These are phyloP conservation scores for Daboia siamensis DNA, from an alignment of 2,113 vertebrate species.

Conservation along the genomic window DNA sequence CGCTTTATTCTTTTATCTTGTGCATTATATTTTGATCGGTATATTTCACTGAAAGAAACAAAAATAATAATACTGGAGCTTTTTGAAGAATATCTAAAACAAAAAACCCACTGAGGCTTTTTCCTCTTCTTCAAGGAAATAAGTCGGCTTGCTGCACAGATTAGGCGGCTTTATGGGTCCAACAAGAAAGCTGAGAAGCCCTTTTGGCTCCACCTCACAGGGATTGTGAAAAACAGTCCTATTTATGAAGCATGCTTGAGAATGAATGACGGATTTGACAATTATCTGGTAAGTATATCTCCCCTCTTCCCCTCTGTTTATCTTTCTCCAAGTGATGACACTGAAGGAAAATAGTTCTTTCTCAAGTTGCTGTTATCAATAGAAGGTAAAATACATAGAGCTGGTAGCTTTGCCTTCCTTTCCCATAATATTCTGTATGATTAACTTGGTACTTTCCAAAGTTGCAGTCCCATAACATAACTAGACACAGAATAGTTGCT, in stretches of 20 bases:
- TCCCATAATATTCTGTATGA: neutral
- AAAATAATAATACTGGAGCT: no score
- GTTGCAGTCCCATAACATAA: neutral
- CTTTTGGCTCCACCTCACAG: conserved; percentile 84
- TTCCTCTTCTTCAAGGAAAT: conserved; percentile 73
- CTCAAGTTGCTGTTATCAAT: neutral
- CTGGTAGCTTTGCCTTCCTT: neutral
- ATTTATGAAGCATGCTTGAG: conserved; percentile 84
- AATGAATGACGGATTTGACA: conserved; percentile 90
- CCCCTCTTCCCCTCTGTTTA: neutral
- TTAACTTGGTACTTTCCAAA: neutral
- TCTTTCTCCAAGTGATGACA: neutral
- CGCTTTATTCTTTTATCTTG: no score
- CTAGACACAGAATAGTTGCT: neutral
- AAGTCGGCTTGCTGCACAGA: conserved; percentile 84
- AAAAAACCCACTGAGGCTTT: neutral
- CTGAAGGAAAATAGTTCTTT: neutral
- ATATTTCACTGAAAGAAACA: no score
- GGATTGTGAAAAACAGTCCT: conserved; percentile 70
- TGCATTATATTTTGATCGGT: no score
- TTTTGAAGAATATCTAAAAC: neutral
- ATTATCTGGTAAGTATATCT: conserved; percentile 74
- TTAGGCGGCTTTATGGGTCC: conserved; percentile 87
- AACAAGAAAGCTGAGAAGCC: conserved; percentile 81
- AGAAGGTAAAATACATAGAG: neutral